These are phyloP conservation scores for Saturnia japonica DNA, from an alignment of 2,888 invertebrate genomes.

Conservation along the genomic window DNA sequence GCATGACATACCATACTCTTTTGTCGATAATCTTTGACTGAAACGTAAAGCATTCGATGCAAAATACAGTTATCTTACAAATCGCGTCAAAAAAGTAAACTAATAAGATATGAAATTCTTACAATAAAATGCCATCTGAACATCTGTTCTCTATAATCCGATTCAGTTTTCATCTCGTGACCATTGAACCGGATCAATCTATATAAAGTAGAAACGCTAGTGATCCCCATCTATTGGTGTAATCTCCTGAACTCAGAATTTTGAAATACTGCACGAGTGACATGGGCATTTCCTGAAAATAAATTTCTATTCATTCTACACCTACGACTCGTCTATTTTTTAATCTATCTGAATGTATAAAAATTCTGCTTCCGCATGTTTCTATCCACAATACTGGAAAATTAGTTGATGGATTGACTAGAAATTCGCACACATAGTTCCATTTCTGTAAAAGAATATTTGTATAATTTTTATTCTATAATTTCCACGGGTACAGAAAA, in stretches of 20 bases:
- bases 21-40: not conserved
- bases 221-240: not conserved
- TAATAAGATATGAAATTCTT: not conserved
- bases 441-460: too few species aligned
- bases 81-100: not conserved
- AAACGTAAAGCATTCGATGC: not conserved
- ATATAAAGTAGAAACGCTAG: not conserved
- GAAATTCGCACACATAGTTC: too few species aligned
- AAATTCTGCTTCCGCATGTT: too few species aligned
- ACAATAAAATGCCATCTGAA: not conserved
- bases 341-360: too few species aligned
- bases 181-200: conserved; percentile 4
- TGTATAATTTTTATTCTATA: too few species aligned
- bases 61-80: not conserved
- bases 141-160: conserved; percentile 3
- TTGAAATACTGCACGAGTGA: not conserved
- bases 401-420: too few species aligned
- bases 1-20: too few species aligned
- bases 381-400: too few species aligned
- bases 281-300: not conserved
- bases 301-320: not conserved
- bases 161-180: conserved; percentile 6
- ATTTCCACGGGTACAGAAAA: too few species aligned
- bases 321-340: too few species aligned
- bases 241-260: not conserved